Percentiles rank a stretch among this genome's conserved stretches.
Conservation (phyloP, 53 echinoderm and acorn worm genomes). For the Antedon mediterranea region DNA sequence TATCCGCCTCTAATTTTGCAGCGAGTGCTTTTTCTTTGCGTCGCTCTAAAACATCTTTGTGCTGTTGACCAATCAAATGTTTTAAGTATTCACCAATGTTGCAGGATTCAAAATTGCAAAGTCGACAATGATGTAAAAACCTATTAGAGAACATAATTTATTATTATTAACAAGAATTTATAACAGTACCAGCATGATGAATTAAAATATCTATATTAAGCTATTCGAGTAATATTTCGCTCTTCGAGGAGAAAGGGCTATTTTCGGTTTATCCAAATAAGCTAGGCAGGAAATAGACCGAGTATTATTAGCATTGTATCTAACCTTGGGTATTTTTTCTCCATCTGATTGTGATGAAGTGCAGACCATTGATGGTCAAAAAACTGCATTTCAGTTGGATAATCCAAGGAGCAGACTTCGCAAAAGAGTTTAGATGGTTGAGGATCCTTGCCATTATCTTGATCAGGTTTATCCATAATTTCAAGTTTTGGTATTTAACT, state of each 20-base stretch:
- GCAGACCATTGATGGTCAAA: neutral
- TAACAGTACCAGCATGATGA: too few relatives aligned
- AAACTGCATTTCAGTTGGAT: neutral
- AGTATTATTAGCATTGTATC: neutral
- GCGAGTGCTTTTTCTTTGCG: neutral
- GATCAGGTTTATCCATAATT: neutral
- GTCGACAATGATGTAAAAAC: neutral
- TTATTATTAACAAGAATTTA: too few relatives aligned
- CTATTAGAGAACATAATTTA: neutral
- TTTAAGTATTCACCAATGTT: neutral
- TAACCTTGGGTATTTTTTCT: neutral
- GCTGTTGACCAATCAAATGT: neutral
- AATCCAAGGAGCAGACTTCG: neutral
- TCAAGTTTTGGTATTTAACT: neutral
- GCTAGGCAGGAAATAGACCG: too few relatives aligned
- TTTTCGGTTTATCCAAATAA: too few relatives aligned
- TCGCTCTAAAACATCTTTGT: neutral
- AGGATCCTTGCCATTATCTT: neutral
- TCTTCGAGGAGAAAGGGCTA: too few relatives aligned
- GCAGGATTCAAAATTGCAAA: neutral
- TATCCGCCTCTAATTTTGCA: neutral
- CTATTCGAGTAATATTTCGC: too few relatives aligned
- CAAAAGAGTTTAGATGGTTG: neutral
- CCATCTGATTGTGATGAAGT: neutral
- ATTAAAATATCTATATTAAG: too few relatives aligned